Conservation (phyloP, 2,113 vertebrate species). For the Sinocyclocheilus anophthalmus region DNA sequence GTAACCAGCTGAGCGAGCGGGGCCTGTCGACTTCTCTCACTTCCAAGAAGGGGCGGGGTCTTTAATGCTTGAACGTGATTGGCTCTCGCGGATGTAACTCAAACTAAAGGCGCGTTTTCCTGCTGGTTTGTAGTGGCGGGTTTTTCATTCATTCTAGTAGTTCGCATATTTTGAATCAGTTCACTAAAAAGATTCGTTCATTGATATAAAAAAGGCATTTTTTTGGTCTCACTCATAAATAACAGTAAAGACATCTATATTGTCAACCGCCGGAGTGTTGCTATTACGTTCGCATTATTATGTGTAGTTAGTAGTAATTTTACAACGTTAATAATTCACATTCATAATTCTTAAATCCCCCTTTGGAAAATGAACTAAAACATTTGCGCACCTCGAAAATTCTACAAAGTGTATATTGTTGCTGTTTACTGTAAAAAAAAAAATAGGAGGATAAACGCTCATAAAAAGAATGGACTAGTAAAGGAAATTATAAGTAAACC, state of each 20-base stretch:
- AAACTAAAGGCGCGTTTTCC: constrained; percentile 25
- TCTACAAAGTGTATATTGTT: neutral
- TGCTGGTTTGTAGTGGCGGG: neutral
- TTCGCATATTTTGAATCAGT: constrained; percentile 9
- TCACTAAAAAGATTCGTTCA: neutral
- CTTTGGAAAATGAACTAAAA: neutral
- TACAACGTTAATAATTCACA: neutral
- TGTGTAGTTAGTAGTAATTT: too few relatives aligned
- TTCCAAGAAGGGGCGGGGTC: neutral
- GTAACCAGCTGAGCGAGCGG: neutral
- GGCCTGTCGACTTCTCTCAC: neutral
- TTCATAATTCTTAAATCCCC: neutral
- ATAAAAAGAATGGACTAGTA: too few relatives aligned
- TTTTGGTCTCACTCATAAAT: too few relatives aligned
- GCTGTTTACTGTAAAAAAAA: neutral
- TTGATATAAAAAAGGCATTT: neutral
- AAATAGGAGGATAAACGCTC: neutral
- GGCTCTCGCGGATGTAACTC: constrained; percentile 24
- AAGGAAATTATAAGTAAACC: too few relatives aligned
- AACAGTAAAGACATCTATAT: too few relatives aligned
- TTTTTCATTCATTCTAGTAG: constrained; percentile 2
- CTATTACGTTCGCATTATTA: too few relatives aligned
- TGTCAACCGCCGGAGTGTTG: too few relatives aligned
- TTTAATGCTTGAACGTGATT: neutral
- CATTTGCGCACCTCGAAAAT: neutral